Conservation (phyloP, 1,140 invertebrate species). For the Achroia grisella region DNA sequence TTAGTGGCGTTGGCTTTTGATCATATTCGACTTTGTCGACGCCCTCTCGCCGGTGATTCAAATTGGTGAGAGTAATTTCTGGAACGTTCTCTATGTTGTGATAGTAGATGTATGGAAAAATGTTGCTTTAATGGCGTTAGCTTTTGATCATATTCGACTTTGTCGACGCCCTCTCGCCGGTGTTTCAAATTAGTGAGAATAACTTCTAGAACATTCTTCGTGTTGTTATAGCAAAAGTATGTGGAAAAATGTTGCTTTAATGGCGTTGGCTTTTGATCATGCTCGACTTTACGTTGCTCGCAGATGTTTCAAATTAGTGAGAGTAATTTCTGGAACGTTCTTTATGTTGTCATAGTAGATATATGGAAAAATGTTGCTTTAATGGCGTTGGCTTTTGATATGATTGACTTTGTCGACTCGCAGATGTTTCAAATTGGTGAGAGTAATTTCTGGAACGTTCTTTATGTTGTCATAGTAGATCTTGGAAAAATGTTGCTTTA, state of each 20-base stretch:
- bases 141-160: slow-evolving; percentile 61
- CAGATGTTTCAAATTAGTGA: slow-evolving; percentile 81
- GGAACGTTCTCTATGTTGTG: too few relatives aligned
- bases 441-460: too few relatives aligned
- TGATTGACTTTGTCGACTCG: slow-evolving; percentile 63
- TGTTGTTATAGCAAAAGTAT: too few relatives aligned
- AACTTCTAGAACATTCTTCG: too few relatives aligned
- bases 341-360: too few relatives aligned
- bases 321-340: too few relatives aligned
- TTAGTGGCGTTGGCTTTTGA: slow-evolving; percentile 58
- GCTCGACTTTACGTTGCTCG: slow-evolving; percentile 53
- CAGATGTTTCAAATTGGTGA: too few relatives aligned
- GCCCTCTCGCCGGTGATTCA: slow-evolving; percentile 79
- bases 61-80: too few relatives aligned
- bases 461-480: too few relatives aligned
- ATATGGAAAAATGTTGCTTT: slow-evolving; percentile 47
- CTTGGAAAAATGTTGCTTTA: slow-evolving; percentile 47
- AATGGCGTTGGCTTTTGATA: slow-evolving; percentile 55
- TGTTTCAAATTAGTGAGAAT: slow-evolving; percentile 81
- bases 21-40: slow-evolving; percentile 58
- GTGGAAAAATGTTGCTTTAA: slow-evolving; percentile 48
- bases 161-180: slow-evolving; percentile 75
- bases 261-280: slow-evolving; percentile 65
- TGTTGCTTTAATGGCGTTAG: slow-evolving; percentile 55
- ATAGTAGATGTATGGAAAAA: neutral